Conservation (phyloP, 2,888 invertebrate species). For the Plebejus melissa region DNA sequence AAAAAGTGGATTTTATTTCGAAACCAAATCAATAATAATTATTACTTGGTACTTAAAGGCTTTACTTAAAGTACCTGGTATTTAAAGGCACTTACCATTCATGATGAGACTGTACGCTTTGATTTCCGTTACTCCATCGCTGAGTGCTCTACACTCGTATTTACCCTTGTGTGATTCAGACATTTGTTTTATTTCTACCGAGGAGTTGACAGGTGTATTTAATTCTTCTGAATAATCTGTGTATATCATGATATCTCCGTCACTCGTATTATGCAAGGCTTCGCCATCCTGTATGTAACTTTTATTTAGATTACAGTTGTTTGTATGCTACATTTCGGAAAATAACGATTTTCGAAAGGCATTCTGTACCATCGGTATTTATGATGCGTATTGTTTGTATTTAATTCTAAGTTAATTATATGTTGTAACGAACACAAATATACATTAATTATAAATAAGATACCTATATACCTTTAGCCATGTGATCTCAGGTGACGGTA, state of each 20-base stretch:
- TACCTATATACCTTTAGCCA: conserved; percentile 84
- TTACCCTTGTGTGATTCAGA: conserved; percentile 47
- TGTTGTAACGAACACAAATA: too few relatives aligned
- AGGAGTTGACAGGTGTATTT: conserved; percentile 51
- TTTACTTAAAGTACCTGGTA: too few relatives aligned
- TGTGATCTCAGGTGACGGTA: conserved; percentile 81
- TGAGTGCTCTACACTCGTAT: conserved; percentile 53
- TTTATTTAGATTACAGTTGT: background rate
- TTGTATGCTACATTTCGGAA: too few relatives aligned
- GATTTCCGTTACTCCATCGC: conserved; percentile 34
- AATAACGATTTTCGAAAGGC: background rate
- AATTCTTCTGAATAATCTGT: conserved; percentile 40
- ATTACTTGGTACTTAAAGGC: too few relatives aligned
- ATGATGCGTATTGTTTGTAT: too few relatives aligned
- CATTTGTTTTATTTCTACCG: conserved; percentile 47
- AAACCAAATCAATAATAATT: too few relatives aligned
- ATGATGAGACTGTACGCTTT: conserved; percentile 44
- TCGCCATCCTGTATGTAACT: conserved; percentile 40
- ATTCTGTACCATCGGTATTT: background rate
- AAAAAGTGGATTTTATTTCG: too few relatives aligned
- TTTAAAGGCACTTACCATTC: conserved; percentile 45
- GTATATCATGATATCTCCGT: conserved; percentile 38
- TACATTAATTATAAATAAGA: conserved; percentile 22
- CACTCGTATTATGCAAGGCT: conserved; percentile 37
- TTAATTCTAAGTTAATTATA: too few relatives aligned